Evolutionary conservation across 2,113 vertebrate genomes (phyloP).

Genomic region (Argyrosomus japonicus): DNA sequence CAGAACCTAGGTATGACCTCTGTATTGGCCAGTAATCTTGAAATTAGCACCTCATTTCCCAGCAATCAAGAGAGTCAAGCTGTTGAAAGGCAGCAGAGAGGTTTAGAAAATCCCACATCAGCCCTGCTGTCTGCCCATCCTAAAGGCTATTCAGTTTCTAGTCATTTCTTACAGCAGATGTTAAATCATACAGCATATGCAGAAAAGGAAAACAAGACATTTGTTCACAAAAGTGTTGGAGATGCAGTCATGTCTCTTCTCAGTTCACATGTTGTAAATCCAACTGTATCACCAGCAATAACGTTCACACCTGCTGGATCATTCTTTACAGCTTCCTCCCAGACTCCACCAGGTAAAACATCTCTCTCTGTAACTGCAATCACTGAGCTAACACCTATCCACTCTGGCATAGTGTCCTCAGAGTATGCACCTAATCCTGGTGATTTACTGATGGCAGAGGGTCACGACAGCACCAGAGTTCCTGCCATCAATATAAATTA

Average conservation of each 20-base stretch:
- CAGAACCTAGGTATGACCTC: slow-evolving; percentile 32
- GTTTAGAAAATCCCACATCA: slow-evolving; percentile 58
- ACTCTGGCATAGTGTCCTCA: slow-evolving; percentile 48
- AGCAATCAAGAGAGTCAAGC: slow-evolving; percentile 50
- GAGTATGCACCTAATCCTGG: slow-evolving; percentile 65
- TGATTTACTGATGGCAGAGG: slow-evolving; percentile 72
- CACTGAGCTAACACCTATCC: slow-evolving; percentile 47
- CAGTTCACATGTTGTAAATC: slow-evolving; percentile 45
- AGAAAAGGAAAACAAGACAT: slow-evolving; percentile 34
- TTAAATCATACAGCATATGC: slow-evolving; percentile 33
- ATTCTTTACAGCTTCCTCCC: slow-evolving; percentile 46
- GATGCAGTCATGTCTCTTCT: slow-evolving; percentile 20
- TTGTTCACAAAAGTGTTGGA: background rate
- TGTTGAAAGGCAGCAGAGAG: slow-evolving; percentile 60
- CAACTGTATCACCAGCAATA: slow-evolving; percentile 33
- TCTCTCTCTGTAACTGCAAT: slow-evolving; percentile 52
- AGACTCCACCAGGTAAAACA: slow-evolving; percentile 39
- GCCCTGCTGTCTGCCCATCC: slow-evolving; percentile 47
- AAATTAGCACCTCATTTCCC: slow-evolving; percentile 51
- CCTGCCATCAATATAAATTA: slow-evolving; percentile 66
- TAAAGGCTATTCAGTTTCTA: slow-evolving; percentile 60
- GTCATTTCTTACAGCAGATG: slow-evolving; percentile 64
- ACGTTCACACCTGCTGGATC: slow-evolving; percentile 3
- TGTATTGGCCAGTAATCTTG: slow-evolving; percentile 18
- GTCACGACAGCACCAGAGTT: slow-evolving; percentile 54